Evolutionary conservation across 1,140 invertebrate genomes (phyloP).

Genomic region (Rhopalosiphum padi): DNA sequence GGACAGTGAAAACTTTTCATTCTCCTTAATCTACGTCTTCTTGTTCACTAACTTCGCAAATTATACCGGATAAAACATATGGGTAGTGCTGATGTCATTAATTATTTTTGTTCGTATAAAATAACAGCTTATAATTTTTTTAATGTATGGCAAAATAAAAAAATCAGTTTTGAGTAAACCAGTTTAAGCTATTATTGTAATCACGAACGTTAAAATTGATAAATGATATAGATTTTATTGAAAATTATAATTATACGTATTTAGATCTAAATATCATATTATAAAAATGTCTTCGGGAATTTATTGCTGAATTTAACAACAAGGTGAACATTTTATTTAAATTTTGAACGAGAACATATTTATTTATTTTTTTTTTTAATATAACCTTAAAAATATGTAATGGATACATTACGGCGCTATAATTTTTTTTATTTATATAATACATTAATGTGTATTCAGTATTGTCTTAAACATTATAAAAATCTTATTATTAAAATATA

Average conservation of each 20-base stretch:
- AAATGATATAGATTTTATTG: background rate
- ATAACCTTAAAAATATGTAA: background rate
- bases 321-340: background rate
- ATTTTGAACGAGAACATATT: background rate
- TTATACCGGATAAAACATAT: conserved; percentile 52
- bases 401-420: background rate
- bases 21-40: conserved; percentile 46
- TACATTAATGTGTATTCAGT: background rate
- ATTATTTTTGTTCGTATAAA: conserved; percentile 14
- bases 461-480: background rate
- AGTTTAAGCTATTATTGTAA: background rate
- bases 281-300: background rate
- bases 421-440: background rate
- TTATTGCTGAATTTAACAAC: background rate
- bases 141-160: background rate
- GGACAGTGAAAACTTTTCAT: conserved; percentile 35
- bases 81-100: conserved; percentile 24
- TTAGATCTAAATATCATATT: background rate
- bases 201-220: background rate
- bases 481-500: background rate
- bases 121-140: background rate
- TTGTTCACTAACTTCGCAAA: conserved; percentile 40
- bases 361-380: no score
- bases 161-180: background rate
- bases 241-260: background rate